A percentile compares a stretch with the other conserved stretches of the same genome.
phyloP scores from a whole-genome alignment of 2,888 invertebrate genomes.

The Euspilapteryx auroguttella region DNA sequence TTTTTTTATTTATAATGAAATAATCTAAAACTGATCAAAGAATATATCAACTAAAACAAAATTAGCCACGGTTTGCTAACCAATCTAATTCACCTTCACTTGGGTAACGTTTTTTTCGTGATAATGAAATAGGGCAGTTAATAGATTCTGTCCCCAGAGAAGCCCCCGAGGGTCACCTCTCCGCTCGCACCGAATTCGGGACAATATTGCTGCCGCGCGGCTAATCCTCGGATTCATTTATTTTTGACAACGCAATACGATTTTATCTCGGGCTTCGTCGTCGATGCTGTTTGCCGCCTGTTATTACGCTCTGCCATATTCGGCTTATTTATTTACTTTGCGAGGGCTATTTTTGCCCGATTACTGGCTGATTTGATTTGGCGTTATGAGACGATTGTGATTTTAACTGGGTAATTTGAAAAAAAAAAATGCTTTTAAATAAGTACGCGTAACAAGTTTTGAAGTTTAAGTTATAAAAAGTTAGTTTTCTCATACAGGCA shows the following conservation, averaged over 20 bases:
- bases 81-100: no score
- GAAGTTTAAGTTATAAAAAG: no score
- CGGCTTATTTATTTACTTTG: conserved; percentile 54
- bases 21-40: no score
- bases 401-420: conserved; percentile 51
- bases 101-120: no score
- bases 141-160: no score
- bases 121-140: no score
- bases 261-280: conserved; percentile 61
- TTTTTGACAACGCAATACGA: conserved; percentile 63
- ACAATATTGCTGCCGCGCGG: conserved; percentile 50
- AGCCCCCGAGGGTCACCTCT: no score
- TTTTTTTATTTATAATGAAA: no score
- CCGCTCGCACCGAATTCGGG: conserved; percentile 7
- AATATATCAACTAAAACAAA: no score
- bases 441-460: no score
- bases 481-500: no score
- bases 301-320: conserved; percentile 53
- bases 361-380: conserved; percentile 37
- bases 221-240: conserved; percentile 61
- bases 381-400: conserved; percentile 51
- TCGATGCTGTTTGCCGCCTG: conserved; percentile 57
- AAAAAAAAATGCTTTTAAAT: conserved; percentile 35
- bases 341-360: conserved; percentile 38
- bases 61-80: no score